Percentiles rank a stretch among this genome's conserved stretches.
These are phyloP conservation scores for Achatina immaculata DNA, from an alignment of 1,140 invertebrate species.

Conservation along the genomic window DNA sequence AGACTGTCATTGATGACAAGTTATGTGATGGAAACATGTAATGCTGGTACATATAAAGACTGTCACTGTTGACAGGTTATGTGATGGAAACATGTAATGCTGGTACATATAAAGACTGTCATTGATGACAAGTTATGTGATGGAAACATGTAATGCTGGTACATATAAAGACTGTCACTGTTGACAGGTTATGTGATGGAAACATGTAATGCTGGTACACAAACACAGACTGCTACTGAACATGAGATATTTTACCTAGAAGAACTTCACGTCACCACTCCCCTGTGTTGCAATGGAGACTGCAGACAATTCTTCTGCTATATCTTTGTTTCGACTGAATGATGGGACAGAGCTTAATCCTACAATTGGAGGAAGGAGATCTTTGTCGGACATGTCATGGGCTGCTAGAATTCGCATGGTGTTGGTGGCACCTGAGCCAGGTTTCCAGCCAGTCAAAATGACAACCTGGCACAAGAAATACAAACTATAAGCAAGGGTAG, in stretches of 20 bases:
- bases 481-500: background rate
- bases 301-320: background rate
- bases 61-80: too few relatives aligned
- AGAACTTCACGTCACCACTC: conserved; percentile 42
- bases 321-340: conserved; percentile 40
- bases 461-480: conserved; percentile 75
- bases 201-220: too few relatives aligned
- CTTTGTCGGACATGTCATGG: conserved; percentile 44
- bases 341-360: conserved; percentile 55
- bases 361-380: conserved; percentile 52
- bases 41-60: too few relatives aligned
- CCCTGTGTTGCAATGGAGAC: conserved; percentile 1
- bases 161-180: too few relatives aligned
- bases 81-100: too few relatives aligned
- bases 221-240: too few relatives aligned
- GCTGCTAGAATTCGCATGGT: conserved; percentile 94
- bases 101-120: too few relatives aligned
- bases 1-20: too few relatives aligned
- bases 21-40: too few relatives aligned
- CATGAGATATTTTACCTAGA: conserved; percentile 42
- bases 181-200: too few relatives aligned
- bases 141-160: too few relatives aligned
- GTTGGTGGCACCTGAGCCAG: conserved; percentile 95
- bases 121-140: too few relatives aligned
- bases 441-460: conserved; percentile 94